These are phyloP conservation scores for Stictonetta naevosa DNA, from an alignment of 2,113 vertebrate genomes.

Conservation along the genomic window DNA sequence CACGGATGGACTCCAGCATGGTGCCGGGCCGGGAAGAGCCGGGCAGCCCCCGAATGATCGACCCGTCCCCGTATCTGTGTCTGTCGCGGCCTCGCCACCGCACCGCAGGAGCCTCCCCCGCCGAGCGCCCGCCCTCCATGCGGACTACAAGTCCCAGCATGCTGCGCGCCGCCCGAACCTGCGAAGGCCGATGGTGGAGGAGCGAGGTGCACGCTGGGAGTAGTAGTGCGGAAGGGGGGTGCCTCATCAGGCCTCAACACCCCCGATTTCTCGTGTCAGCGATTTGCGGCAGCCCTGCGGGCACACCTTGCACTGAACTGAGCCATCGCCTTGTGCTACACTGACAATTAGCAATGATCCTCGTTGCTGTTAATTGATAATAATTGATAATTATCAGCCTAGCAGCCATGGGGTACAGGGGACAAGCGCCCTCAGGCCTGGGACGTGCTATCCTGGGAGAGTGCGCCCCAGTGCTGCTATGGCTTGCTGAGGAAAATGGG, in stretches of 20 bases:
- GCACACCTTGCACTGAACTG: too few species aligned
- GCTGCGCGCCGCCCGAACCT: neutral
- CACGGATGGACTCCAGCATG: too few species aligned
- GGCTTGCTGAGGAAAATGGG: neutral
- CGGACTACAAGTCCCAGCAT: slow-evolving; percentile 1
- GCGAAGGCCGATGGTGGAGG: accelerated
- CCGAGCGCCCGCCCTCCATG: neutral
- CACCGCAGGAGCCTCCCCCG: neutral
- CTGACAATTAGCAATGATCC: neutral
- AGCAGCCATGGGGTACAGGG: neutral
- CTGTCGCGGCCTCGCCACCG: too few species aligned
- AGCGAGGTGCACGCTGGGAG: neutral
- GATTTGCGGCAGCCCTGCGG: neutral
- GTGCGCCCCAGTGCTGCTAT: accelerated
- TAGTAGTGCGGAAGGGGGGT: neutral
- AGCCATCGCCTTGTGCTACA: accelerated
- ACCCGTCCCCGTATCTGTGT: too few species aligned
- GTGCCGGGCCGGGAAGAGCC: too few species aligned
- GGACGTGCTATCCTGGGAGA: neutral
- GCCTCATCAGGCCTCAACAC: too few species aligned
- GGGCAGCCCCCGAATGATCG: too few species aligned
- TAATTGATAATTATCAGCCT: neutral
- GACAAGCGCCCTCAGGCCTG: neutral
- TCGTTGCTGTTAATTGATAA: too few species aligned
- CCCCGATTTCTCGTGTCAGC: too few species aligned